A percentile compares a stretch with the other conserved stretches of the same genome.
Conservation (phyloP, 2,113 vertebrate genomes). For the Syngnathoides biaculeatus region DNA sequence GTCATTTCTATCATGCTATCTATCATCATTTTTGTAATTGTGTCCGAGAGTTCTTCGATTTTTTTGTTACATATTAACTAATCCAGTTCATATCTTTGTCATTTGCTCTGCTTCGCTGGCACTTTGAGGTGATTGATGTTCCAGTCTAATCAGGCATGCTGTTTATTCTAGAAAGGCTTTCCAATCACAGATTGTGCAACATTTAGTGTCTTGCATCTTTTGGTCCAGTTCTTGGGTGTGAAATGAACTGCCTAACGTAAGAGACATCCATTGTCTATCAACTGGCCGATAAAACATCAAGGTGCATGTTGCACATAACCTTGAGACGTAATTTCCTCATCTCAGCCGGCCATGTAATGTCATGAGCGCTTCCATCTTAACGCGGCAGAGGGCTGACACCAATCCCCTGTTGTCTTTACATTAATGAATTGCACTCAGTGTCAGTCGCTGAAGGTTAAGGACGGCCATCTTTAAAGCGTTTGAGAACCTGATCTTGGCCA, state of each 20-base stretch:
- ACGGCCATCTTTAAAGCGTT: constrained; percentile 62
- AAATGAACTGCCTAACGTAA: background rate
- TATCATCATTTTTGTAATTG: background rate
- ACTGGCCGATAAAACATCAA: background rate
- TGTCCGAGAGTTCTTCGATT: background rate
- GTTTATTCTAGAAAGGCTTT: background rate
- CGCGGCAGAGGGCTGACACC: constrained; percentile 29
- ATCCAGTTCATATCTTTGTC: background rate
- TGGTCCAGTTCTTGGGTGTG: background rate
- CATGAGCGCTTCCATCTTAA: constrained; percentile 29
- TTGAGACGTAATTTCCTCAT: background rate
- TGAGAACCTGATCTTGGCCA: constrained; percentile 75
- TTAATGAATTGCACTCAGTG: constrained; percentile 73
- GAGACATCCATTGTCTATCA: background rate
- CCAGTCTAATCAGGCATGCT: background rate
- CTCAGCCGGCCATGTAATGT: background rate
- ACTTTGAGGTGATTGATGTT: background rate
- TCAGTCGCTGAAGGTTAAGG: constrained; percentile 66
- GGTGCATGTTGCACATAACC: background rate
- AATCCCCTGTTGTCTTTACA: constrained; percentile 47
- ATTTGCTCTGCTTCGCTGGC: background rate
- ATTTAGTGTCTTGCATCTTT: background rate
- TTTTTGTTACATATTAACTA: background rate
- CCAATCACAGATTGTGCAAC: background rate
- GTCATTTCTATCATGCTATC: too few species aligned